These are phyloP conservation scores for Symphodus melops DNA, from an alignment of 2,113 vertebrate species.

Conservation along the genomic window DNA sequence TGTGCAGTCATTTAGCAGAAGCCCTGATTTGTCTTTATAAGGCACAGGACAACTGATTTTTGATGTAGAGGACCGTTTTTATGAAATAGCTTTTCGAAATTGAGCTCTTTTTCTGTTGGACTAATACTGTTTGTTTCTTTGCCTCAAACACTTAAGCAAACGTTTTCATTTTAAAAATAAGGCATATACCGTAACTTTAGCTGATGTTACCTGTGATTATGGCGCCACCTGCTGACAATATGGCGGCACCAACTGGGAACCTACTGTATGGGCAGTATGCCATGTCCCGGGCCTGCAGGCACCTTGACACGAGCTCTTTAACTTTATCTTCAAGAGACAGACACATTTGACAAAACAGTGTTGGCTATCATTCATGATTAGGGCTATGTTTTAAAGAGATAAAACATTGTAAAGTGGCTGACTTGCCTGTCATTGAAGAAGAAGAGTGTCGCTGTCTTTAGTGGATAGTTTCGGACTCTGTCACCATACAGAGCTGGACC, in stretches of 20 bases:
- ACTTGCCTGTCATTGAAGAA: slow-evolving; percentile 71
- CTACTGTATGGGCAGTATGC: slow-evolving; percentile 94
- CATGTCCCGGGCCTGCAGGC: slow-evolving; percentile 84
- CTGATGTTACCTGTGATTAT: slow-evolving; percentile 88
- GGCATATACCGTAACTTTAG: too few relatives aligned
- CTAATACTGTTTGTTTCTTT: too few relatives aligned
- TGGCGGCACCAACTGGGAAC: slow-evolving; percentile 91
- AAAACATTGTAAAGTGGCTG: neutral
- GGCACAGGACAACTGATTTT: too few relatives aligned
- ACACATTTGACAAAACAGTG: neutral
- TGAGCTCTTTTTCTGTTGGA: too few relatives aligned
- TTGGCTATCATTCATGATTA: neutral
- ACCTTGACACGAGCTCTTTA: slow-evolving; percentile 82
- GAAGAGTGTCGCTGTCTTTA: neutral
- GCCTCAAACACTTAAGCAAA: too few relatives aligned
- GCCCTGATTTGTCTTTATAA: too few relatives aligned
- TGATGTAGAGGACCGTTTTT: too few relatives aligned
- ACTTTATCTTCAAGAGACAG: slow-evolving; percentile 62
- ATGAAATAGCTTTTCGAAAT: too few relatives aligned
- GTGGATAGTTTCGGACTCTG: neutral
- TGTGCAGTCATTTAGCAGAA: too few relatives aligned
- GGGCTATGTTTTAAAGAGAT: neutral
- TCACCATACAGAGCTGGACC: neutral
- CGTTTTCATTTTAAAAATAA: too few relatives aligned
- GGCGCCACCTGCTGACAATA: slow-evolving; percentile 86